These are phyloP conservation scores for Oryctes rhinoceros DNA, from an alignment of 1,140 invertebrate genomes.

Conservation along the genomic window DNA sequence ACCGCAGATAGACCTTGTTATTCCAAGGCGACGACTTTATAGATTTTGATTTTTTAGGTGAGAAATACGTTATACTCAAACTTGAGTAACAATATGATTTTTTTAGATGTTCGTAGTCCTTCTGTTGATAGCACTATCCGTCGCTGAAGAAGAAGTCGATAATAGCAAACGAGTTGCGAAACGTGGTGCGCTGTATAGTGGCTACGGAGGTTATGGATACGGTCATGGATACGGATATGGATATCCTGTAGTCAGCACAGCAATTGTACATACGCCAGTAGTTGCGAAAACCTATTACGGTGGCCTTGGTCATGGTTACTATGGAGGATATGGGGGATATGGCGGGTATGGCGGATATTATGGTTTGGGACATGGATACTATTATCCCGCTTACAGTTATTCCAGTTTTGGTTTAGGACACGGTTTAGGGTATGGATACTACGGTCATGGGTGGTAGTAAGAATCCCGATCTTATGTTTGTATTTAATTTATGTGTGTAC, in stretches of 20 bases:
- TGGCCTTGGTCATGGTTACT: conserved; percentile 25
- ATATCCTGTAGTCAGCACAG: not conserved
- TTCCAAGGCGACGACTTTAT: no score
- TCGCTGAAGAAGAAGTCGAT: not conserved
- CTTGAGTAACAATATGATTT: not conserved
- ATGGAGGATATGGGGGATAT: conserved; percentile 25
- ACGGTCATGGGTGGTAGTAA: conserved; percentile 46
- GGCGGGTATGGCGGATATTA: conserved; percentile 32
- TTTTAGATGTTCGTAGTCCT: not conserved
- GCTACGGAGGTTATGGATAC: conserved; percentile 3
- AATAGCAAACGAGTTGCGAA: not conserved
- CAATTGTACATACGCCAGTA: conserved; percentile 21
- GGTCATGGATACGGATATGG: conserved; percentile 33
- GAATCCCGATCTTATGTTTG: not conserved
- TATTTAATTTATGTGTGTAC: not conserved
- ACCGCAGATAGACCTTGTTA: no score
- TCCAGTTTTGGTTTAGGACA: conserved; percentile 44
- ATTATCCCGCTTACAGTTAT: conserved; percentile 43
- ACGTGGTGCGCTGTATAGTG: conserved; percentile 20
- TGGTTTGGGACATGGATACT: conserved; percentile 42
- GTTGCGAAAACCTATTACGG: conserved; percentile 21
- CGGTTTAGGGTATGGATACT: conserved; percentile 46
- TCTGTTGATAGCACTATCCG: not conserved
- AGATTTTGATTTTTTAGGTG: no score
- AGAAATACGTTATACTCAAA: no score